Conservation (phyloP, 2,113 vertebrate genomes). For the Polypterus senegalus region DNA sequence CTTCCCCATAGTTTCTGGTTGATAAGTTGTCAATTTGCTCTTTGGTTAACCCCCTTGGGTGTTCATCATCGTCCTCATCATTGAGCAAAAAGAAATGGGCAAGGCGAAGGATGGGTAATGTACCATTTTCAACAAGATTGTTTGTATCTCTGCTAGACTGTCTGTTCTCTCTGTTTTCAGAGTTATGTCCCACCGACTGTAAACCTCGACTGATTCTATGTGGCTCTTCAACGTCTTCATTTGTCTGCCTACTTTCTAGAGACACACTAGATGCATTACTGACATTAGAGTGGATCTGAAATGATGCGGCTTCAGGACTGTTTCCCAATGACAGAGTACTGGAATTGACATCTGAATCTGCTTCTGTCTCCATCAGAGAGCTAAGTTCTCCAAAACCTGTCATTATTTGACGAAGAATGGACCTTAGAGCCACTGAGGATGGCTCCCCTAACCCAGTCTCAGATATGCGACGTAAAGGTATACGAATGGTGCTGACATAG, state of each 20-base stretch:
- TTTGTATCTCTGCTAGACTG: constrained; percentile 58
- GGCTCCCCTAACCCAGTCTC: constrained; percentile 75
- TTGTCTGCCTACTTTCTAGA: constrained; percentile 17
- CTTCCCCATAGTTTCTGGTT: constrained; percentile 76
- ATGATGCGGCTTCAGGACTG: constrained; percentile 17
- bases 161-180: constrained; percentile 31
- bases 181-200: background rate
- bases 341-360: constrained; percentile 53
- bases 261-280: constrained; percentile 23
- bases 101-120: constrained; percentile 73
- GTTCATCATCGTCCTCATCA: constrained; percentile 69
- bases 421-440: constrained; percentile 73
- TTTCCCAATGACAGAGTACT: constrained; percentile 27
- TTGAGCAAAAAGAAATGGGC: constrained; percentile 86
- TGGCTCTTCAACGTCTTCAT: constrained; percentile 24
- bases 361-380: constrained; percentile 81
- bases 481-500: constrained; percentile 80
- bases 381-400: constrained; percentile 85
- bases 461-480: constrained; percentile 75
- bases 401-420: constrained; percentile 86
- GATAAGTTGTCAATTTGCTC: constrained; percentile 94
- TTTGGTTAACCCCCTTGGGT: constrained; percentile 79
- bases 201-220: constrained; percentile 4
- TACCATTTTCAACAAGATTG: constrained; percentile 73
- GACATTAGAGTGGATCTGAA: constrained; percentile 27